These are phyloP conservation scores for Cyanoramphus novaezelandiae DNA, from an alignment of 2,113 vertebrate genomes.

Conservation along the genomic window DNA sequence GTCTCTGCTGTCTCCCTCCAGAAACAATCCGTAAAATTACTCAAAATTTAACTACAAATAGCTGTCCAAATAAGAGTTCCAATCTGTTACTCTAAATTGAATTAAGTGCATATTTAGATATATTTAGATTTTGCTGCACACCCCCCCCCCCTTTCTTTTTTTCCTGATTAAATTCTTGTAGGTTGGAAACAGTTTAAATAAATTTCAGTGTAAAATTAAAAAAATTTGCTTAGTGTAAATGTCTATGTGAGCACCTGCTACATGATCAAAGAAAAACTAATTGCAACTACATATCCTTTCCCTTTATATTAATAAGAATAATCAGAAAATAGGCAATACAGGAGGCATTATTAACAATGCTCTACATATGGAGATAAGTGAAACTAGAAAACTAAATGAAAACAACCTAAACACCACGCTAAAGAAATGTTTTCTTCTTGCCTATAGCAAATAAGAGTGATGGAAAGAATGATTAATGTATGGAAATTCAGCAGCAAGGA, in stretches of 20 bases:
- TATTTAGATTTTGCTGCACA: neutral
- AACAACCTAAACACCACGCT: neutral
- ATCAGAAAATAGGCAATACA: neutral
- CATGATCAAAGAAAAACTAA: neutral
- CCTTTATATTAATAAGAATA: neutral
- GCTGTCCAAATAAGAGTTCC: slow-evolving; percentile 35
- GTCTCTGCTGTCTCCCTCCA: slow-evolving; percentile 23
- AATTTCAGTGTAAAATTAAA: neutral
- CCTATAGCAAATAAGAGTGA: neutral
- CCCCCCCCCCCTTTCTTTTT: neutral
- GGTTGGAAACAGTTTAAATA: neutral
- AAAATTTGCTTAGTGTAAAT: neutral
- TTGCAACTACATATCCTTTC: neutral
- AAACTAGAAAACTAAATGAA: neutral
- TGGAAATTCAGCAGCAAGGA: neutral
- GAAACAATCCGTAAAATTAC: slow-evolving; percentile 61
- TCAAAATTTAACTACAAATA: slow-evolving; percentile 56
- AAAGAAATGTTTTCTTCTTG: neutral
- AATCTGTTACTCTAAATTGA: slow-evolving; percentile 47
- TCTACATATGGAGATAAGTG: neutral
- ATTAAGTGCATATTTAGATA: slow-evolving; percentile 31
- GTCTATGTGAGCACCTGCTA: neutral
- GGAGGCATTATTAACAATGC: neutral
- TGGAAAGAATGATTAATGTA: neutral
- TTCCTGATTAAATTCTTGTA: neutral